Base-by-base conservation (phyloP, 64 coral and sea anemone genomes). In the Montipora capricornis region DNA sequence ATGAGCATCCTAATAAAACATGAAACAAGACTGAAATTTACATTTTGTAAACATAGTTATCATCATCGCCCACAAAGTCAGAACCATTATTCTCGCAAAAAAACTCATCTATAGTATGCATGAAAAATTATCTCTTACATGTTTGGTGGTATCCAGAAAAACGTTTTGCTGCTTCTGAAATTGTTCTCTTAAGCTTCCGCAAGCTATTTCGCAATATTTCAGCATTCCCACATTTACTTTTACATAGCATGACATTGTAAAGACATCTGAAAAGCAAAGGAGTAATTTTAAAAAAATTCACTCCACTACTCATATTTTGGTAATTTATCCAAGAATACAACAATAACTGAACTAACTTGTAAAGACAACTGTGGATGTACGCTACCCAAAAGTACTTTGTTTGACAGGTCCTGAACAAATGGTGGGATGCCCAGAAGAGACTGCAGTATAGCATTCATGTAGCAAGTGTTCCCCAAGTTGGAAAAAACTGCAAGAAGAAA, bases 401-500 rank as follows among this genome's bases (percentile, higher is more conserved):
- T 99, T 44, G 88, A 81, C 5, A 99, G 87, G 92, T 99, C 98
- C 17, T 99, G 92, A 58, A 91, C 92, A 94, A 99, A 99, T 47
- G 98, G 79, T 17, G 77, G 87, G 15, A 99, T 71, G 22, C 92
- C 89, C 75, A 99, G 89, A 29, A 99, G 76, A 2, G 98, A 99
- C 73, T 99, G 98, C 47, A 99, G 80, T 80, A 99, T 99, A 17
- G 95, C 98, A 94, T 99, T 99, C 98, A 99, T 99, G 48, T 99
- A 99, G 75, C 98, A 99, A 2, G 98, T 99, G 75, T 99, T 99
- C 13, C 98, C 98, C 44, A 99, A 81, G 77, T 99, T 99, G 51
- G 95, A 88, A 69, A 69, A 99, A 99, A 29, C 98, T 99, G 49
- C 37, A 89, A 78, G 22, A 26, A 90, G 46, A 49, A 49, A 78